Evolutionary conservation across 2,888 invertebrate genomes (phyloP), one percentile per base, ranked within the genome.

Genomic region (Lycia hirtaria): DNA sequence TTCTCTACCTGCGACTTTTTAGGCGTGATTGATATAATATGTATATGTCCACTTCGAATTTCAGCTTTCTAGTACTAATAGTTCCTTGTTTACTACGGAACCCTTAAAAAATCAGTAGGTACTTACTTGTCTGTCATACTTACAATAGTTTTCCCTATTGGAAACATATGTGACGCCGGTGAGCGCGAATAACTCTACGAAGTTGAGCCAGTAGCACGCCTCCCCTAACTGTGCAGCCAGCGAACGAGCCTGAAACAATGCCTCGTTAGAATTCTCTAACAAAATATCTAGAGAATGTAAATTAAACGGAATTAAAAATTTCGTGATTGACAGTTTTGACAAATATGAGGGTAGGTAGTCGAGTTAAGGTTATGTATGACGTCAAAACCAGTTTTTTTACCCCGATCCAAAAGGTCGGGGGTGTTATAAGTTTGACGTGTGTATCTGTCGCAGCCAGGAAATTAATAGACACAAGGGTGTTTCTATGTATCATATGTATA

Each of bases 111-210:
- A 10, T 37, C 6, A 12, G n/a, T 19, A 9, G 4, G 12, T 28
- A n/a, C n/a, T n/a, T n/a, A n/a, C n/a, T n/a, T n/a, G 33, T 35
- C 4, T 40, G 1, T 19, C 30, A 60, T 72, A 95, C 97, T 96
- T 93, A 98, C 98, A 97, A 93, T 98, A 98, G 85, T 98, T 98
- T 92, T 98, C 98, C 81, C 96, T 94, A 90, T 98, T 98, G 63
- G 98, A 97, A 81, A 98, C 96, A 83, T 97, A 98, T 12, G 98
- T 97, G 32, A 98, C 98, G 51, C 97, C 97, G 65, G 97, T 96
- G n/a, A 98, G 93, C 49, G 97, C 95, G 61, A 95, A 94, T 68
- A 98, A 94, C 92, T 98, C 98, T 71, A 96, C 93, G 67, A 96
- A 93, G 87, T 97, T 97, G 69, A 97, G 93, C 95, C 96, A 96